Evolutionary conservation across 2,888 invertebrate species (phyloP).

Genomic region (Steromphala cineraria): DNA sequence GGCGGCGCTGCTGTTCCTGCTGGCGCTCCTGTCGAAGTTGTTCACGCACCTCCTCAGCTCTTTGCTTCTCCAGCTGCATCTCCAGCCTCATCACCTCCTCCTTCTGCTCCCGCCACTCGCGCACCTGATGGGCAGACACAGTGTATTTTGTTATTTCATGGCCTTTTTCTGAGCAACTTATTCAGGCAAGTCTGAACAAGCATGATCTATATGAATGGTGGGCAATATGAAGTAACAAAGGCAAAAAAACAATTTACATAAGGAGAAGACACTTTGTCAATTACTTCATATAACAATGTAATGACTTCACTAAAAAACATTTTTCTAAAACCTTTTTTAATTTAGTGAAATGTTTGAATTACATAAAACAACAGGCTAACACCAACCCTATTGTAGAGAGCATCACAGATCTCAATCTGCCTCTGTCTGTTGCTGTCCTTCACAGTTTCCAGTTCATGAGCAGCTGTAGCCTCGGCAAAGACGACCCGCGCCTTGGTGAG

Average conservation of each 20-base stretch:
- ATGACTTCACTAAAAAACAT: no score
- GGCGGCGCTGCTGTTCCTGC: conserved; percentile 53
- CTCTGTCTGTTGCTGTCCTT: conserved; percentile 58
- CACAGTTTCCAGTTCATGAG: conserved; percentile 63
- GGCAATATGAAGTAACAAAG: no score
- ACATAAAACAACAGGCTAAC: not conserved
- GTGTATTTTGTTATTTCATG: no score
- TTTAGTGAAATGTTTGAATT: no score
- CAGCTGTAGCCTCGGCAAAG: conserved; percentile 50
- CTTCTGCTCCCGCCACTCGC: conserved; percentile 65
- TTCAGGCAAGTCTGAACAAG: no score
- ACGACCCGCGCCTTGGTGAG: conserved; percentile 45
- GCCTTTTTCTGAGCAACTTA: no score
- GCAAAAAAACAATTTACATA: no score
- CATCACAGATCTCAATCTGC: conserved; percentile 66
- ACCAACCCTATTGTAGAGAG: conserved; percentile 66
- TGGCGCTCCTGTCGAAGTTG: conserved; percentile 44
- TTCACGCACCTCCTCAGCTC: conserved; percentile 45
- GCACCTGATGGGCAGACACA: no score
- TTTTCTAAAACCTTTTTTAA: no score
- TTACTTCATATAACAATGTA: no score
- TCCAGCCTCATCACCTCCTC: conserved; percentile 64
- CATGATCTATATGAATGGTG: no score
- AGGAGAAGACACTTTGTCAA: no score
- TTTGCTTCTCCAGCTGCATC: conserved; percentile 58